phyloP scores from a whole-genome alignment of 2,888 invertebrate genomes.

The Xylota sylvarum region DNA sequence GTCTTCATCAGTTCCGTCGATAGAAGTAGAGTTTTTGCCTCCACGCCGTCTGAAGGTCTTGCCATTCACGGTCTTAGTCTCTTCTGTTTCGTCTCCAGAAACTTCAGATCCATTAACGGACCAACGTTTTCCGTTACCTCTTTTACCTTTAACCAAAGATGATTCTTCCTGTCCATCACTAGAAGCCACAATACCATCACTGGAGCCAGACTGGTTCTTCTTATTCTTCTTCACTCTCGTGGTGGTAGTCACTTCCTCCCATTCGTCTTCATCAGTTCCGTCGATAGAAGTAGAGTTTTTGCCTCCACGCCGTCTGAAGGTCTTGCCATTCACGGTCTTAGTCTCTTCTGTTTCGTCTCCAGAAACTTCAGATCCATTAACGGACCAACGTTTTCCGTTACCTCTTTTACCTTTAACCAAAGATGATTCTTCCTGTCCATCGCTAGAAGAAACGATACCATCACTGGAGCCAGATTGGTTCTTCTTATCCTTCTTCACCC shows the following conservation, averaged over 20 bases:
- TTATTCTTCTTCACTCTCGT: background rate
- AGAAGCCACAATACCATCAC: background rate
- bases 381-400: background rate
- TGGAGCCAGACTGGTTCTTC: background rate
- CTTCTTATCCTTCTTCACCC: background rate
- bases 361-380: background rate
- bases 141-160: background rate
- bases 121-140: background rate
- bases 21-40: background rate
- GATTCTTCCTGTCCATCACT: background rate
- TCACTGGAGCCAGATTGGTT: no score
- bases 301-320: background rate
- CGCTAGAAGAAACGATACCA: background rate
- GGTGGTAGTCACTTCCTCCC: background rate
- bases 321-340: background rate
- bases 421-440: no score
- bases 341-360: background rate
- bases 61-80: no score
- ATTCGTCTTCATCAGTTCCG: background rate
- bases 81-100: no score
- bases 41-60: conserved; percentile 7
- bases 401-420: background rate
- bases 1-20: background rate
- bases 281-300: background rate
- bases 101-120: background rate